Conservation (phyloP, 2,888 invertebrate genomes). For the Eumacrocentrus americanus region DNA sequence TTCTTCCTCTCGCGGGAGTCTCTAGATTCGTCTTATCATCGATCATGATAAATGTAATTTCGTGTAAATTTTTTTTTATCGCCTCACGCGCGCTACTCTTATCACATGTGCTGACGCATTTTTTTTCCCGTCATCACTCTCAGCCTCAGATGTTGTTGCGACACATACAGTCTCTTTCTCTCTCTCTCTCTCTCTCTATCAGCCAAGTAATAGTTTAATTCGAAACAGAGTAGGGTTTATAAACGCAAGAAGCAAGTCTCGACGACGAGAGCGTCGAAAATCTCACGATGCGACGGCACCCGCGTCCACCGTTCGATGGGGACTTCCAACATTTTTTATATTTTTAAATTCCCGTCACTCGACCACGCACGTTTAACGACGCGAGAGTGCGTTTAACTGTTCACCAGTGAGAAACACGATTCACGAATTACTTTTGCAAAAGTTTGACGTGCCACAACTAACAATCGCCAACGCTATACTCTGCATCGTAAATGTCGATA, state of each 20-base stretch:
- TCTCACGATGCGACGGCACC: slow-evolving; percentile 36
- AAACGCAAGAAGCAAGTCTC: neutral
- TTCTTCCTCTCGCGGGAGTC: too few species aligned
- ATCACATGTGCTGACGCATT: neutral
- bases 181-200: neutral
- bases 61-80: slow-evolving; percentile 38
- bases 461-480: neutral
- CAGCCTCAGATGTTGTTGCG: neutral
- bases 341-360: slow-evolving; percentile 21
- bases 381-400: neutral
- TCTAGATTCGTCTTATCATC: slow-evolving; percentile 36
- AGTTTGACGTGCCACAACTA: slow-evolving; percentile 9
- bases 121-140: neutral
- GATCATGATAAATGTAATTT: slow-evolving; percentile 39
- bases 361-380: neutral
- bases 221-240: neutral
- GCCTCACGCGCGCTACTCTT: slow-evolving; percentile 20
- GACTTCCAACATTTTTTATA: neutral
- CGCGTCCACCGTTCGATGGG: neutral
- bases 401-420: slow-evolving; percentile 8
- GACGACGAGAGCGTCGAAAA: neutral
- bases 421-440: slow-evolving; percentile 15
- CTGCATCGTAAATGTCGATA: slow-evolving; percentile 15
- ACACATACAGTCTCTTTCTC: neutral
- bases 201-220: neutral